Evolutionary conservation across 2,888 invertebrate genomes (phyloP).

Genomic region (Agonopterix alstromeriana): DNA sequence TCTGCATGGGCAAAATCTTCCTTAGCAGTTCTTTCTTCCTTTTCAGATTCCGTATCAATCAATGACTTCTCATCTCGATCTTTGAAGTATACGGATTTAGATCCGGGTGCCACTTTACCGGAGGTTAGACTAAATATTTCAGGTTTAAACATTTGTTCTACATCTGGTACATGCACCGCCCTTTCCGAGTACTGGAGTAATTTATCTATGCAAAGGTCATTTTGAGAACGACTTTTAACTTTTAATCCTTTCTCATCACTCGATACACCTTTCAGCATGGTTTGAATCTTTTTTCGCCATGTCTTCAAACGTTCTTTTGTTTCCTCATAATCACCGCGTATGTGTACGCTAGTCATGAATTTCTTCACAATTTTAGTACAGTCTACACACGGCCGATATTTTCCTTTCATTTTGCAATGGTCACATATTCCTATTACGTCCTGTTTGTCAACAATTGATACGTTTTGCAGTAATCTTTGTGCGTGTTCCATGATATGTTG

Average conservation of each 20-base stretch:
- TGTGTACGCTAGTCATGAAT: conserved; percentile 18
- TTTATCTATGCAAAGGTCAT: too few relatives aligned
- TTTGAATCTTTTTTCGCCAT: conserved; percentile 4
- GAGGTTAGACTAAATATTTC: too few relatives aligned
- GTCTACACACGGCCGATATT: conserved; percentile 22
- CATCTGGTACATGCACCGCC: too few relatives aligned
- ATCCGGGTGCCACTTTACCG: too few relatives aligned
- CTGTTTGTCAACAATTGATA: conserved; percentile 26
- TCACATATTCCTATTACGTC: conserved; percentile 41
- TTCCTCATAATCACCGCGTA: conserved; percentile 19
- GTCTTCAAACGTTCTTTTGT: conserved; percentile 18
- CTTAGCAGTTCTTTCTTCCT: too few relatives aligned
- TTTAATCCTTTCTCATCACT: conserved; percentile 4
- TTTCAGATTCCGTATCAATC: too few relatives aligned
- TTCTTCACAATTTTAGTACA: conserved; percentile 28
- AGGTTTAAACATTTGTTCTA: too few relatives aligned
- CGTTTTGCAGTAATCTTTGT: conserved; percentile 27
- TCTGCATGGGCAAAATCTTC: too few relatives aligned
- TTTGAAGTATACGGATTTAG: too few relatives aligned
- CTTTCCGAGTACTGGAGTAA: too few relatives aligned
- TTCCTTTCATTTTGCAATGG: conserved; percentile 31
- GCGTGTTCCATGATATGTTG: conserved; percentile 33
- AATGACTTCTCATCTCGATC: too few relatives aligned
- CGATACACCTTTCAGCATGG: conserved; percentile 15
- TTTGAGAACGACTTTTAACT: too few relatives aligned